Base-by-base conservation (phyloP, 2,797 vertebrate species). In the Leptoclinus maculatus region DNA sequence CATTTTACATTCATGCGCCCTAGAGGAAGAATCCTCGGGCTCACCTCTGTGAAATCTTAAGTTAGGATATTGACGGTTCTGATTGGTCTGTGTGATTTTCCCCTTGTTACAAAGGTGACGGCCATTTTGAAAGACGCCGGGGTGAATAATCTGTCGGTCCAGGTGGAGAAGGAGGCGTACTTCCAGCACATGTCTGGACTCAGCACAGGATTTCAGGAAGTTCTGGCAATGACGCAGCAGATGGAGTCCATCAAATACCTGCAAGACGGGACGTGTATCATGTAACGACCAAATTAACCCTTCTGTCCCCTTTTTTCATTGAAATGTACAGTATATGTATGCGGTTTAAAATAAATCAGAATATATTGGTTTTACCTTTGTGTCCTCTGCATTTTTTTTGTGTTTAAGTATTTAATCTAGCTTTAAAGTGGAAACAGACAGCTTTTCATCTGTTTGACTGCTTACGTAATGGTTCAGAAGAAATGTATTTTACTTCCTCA, bases 181-280 rank as follows among this genome's bases (percentile, higher is more conserved):
- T 99, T 99, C 92, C 98, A 99, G 88, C 97, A 99, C 88, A 99
- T 99, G 98, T 99, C 98, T 0, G 98, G 98, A 72, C 97, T 99
- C 21, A 98, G 97, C 92, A 96, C 97, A 1, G 97, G 97, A 57
- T 99, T 99, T 90, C 97, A 98, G 11, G 97, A 99, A 79, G 96
- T 99, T 78, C 95, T 99, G 79, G 96, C 96, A 2, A 97, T 99
- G 97, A 99, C 97, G 16, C 96, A 97, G 81, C 97, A 99, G 84
- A 96, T 99, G 95, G 97, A 99, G 89, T 95, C 96, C 64, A 96
- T 98, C 90, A 98, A 97, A 87, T 96, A 96, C 87, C 96, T 97
- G 71, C 97, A 97, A 87, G 98, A 99, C 58, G 98, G 97, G 79
- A 98, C 98, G 62, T 97, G 97, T 13, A 98, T 99, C 82, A 97